Evolutionary conservation across 2,888 invertebrate genomes (phyloP).

Genomic region (Pycnomerus fuliginosus): DNA sequence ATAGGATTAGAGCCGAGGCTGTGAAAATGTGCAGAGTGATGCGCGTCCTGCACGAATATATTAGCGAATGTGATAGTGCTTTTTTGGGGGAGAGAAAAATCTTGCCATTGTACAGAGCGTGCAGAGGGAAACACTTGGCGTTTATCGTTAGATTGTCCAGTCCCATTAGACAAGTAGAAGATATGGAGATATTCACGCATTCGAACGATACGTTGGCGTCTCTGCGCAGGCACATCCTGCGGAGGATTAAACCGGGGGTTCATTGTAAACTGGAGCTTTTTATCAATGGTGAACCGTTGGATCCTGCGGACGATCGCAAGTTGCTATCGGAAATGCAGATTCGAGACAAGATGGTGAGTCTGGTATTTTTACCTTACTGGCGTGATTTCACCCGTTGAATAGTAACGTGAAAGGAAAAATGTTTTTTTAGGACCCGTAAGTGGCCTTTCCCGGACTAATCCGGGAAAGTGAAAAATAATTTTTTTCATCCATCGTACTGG

Average conservation of each 20-base stretch:
- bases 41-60: slow-evolving; percentile 92
- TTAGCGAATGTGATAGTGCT: slow-evolving; percentile 90
- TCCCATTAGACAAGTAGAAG: slow-evolving; percentile 84
- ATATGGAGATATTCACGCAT: slow-evolving; percentile 89
- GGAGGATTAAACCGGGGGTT: slow-evolving; percentile 62
- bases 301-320: slow-evolving; percentile 84
- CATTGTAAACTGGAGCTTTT: slow-evolving; percentile 89
- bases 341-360: slow-evolving; percentile 84
- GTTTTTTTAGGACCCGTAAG: too few species aligned
- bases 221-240: slow-evolving; percentile 74
- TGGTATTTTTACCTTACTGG: not conserved
- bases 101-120: slow-evolving; percentile 85
- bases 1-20: slow-evolving; percentile 65
- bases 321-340: slow-evolving; percentile 82
- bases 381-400: not conserved
- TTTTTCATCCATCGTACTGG: too few species aligned
- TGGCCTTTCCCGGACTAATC: too few species aligned
- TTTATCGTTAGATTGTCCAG: slow-evolving; percentile 77
- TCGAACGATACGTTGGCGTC: slow-evolving; percentile 91
- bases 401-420: slow-evolving; percentile 1
- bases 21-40: slow-evolving; percentile 90
- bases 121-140: slow-evolving; percentile 85
- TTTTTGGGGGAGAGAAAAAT: slow-evolving; percentile 86
- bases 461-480: too few species aligned
- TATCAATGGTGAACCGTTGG: slow-evolving; percentile 84